Percentiles rank a stretch among this genome's conserved stretches.
phyloP scores from a whole-genome alignment of 2,888 invertebrate species.

The Epinotia demarniana region DNA sequence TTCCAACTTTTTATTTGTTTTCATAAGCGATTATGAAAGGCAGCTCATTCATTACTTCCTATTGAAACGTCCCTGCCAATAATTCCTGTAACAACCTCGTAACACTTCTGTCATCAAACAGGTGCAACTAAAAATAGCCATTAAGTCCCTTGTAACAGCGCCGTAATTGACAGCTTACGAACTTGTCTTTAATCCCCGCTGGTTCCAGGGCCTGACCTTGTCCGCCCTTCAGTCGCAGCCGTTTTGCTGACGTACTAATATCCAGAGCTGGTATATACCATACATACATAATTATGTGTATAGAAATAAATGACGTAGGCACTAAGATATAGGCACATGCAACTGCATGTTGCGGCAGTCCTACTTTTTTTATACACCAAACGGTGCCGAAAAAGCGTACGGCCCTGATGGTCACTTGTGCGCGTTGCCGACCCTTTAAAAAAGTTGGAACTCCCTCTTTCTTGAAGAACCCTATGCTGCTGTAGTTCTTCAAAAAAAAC shows the following conservation, averaged over 20 bases:
- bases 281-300: too few relatives aligned
- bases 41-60: not conserved
- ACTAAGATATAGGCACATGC: slow-evolving; percentile 12
- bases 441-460: too few relatives aligned
- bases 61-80: not conserved
- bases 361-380: not conserved
- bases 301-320: slow-evolving; percentile 16
- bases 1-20: not conserved
- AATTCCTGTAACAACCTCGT: slow-evolving; percentile 1
- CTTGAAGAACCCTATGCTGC: too few relatives aligned
- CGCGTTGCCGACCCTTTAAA: too few relatives aligned
- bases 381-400: too few relatives aligned
- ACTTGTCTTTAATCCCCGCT: slow-evolving; percentile 21
- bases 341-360: not conserved
- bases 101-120: slow-evolving; percentile 11
- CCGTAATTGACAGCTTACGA: slow-evolving; percentile 35
- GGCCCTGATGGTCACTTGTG: too few relatives aligned
- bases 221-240: slow-evolving; percentile 39
- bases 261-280: slow-evolving; percentile 9
- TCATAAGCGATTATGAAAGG: not conserved
- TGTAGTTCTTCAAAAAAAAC: too few relatives aligned
- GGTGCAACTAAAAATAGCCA: slow-evolving; percentile 19
- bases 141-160: slow-evolving; percentile 1
- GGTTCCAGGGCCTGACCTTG: slow-evolving; percentile 34
- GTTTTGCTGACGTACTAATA: slow-evolving; percentile 14